Base-by-base conservation (phyloP, 2,113 vertebrate species). In the Herpetotheres cachinnans region DNA sequence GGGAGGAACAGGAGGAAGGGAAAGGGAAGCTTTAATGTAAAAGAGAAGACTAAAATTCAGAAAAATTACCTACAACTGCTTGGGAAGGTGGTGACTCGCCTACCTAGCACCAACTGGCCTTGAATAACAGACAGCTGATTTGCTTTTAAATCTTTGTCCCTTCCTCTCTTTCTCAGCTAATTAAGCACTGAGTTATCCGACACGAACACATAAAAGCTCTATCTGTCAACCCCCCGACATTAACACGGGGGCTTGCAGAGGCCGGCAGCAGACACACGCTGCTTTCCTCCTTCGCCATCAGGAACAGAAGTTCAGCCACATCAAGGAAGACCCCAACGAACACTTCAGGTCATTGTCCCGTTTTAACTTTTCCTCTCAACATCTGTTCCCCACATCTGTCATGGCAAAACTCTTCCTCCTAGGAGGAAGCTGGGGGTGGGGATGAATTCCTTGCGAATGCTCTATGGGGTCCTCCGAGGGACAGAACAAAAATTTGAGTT, bases 301-400 rank as follows among this genome's bases (percentile, higher is more conserved):
- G 72, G 69, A 95, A 58, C 89, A 87, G 78, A 72, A 88, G 70
- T 67, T 89, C 89, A 59, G 73, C 14, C 93, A 84, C 1, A 0
- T 15, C 73, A 79, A 32, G 69, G 69, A 65, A 47, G 49, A 66
- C 58, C 91, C 89, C 78, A 73, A 4, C 73, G 24, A 85, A 85
- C 71, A 90, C 84, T 95, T 70, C 38, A 89, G 89, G 94, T 95
- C 91, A 80, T 59, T 63, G 95, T 94, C 91, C 89, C 29, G 0
- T 59, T 66, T 16, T 85, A 96, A 91, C 96, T 95, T 88, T 52
- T 81, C 87, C 84, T 87, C 89, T 76, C 91, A 61, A 93, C 96
- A 97, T 97, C 95, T 96, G 96, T 67, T 97, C 94, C 78, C 58
- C 85, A 66, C 93, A 96, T 91, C 96, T 97, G 97, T 11, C n/a